Evolutionary conservation across 2,113 vertebrate genomes (phyloP).

Genomic region (Sceloporus undulatus): DNA sequence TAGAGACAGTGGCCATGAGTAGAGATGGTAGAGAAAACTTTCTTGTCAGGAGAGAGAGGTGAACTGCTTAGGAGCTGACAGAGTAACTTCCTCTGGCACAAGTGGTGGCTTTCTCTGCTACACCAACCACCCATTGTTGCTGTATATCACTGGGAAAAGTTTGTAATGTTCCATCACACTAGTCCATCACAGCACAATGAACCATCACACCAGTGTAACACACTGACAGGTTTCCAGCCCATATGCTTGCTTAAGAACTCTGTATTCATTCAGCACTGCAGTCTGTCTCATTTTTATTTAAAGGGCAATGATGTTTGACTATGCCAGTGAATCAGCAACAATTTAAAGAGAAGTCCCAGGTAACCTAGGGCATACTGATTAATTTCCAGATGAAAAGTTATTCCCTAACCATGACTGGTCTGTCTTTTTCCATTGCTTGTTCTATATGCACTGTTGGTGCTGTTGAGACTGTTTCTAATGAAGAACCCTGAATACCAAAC

Average conservation of each 20-base stretch:
- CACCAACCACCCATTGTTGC: no score
- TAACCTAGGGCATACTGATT: not conserved
- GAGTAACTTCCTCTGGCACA: no score
- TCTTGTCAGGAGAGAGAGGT: no score
- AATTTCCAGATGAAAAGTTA: not conserved
- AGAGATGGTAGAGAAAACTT: no score
- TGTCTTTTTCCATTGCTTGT: not conserved
- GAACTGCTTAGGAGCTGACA: no score
- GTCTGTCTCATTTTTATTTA: constrained; percentile 7
- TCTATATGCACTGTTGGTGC: not conserved
- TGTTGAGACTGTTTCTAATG: constrained; percentile 20
- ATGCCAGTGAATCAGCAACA: constrained; percentile 11
- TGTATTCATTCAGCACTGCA: not conserved
- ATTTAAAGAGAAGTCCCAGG: not conserved
- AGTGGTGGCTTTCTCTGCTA: no score
- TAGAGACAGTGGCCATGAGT: no score
- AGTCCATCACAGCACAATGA: no score
- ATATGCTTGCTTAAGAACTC: not conserved
- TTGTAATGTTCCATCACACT: no score
- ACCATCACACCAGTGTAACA: no score
- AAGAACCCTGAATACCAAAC: constrained; percentile 15
- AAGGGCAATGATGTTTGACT: not conserved
- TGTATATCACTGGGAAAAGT: no score
- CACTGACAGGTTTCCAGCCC: not conserved
- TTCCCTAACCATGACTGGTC: not conserved